Evolutionary conservation across 1,140 invertebrate species (phyloP).

Genomic region (Drusus annulatus): DNA sequence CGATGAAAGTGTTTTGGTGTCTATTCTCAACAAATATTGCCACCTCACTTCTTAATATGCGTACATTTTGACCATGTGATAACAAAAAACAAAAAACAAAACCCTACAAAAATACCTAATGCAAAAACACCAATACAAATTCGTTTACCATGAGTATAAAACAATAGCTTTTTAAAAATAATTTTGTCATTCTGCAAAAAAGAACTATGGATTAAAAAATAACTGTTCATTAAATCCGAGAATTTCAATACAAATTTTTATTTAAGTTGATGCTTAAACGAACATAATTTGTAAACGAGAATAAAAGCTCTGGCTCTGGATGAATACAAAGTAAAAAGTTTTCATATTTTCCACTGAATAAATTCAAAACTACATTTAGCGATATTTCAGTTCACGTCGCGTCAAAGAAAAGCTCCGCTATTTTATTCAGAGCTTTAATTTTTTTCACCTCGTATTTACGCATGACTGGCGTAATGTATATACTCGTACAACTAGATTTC

Average conservation of each 20-base stretch:
- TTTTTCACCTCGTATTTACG: background rate
- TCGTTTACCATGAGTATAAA: background rate
- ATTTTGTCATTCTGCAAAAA: background rate
- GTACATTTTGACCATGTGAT: no score
- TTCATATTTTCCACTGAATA: background rate
- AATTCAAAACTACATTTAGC: background rate
- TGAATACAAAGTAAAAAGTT: background rate
- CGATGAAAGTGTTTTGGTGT: no score
- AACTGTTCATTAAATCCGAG: background rate
- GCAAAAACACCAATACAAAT: no score
- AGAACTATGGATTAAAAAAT: background rate
- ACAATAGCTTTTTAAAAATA: background rate
- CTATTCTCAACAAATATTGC: no score
- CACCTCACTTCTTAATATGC: no score
- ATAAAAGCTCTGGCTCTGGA: background rate
- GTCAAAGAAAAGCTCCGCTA: slow-evolving; percentile 6
- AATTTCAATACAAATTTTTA: background rate
- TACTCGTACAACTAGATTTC: background rate
- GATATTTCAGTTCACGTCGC: slow-evolving; percentile 1
- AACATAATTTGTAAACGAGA: background rate
- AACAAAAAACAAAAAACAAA: no score
- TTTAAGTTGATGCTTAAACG: background rate
- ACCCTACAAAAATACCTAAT: no score
- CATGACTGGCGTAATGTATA: background rate
- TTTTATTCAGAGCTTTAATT: background rate